phyloP scores from a whole-genome alignment of 2,797 vertebrate genomes.

The Hylomyscus alleni region DNA sequence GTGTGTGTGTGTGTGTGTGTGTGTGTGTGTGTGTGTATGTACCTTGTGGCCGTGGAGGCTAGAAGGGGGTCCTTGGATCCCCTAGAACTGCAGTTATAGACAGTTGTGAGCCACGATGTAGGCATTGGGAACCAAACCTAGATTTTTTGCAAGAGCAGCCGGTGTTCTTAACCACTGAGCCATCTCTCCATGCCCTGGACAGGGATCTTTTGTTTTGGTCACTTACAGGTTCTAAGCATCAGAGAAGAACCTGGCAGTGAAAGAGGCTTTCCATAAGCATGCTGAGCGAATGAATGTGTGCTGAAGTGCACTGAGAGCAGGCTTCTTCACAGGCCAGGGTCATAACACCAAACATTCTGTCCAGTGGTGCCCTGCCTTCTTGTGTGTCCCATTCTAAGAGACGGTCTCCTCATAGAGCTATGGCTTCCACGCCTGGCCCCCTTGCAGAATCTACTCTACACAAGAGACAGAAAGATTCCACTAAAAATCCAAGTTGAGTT shows the following conservation, averaged over 20 bases:
- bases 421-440: neutral
- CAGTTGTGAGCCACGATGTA: too few species aligned
- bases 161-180: neutral
- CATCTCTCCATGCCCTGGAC: neutral
- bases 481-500: neutral
- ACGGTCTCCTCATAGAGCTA: neutral
- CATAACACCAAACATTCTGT: neutral
- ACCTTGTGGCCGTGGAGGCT: neutral
- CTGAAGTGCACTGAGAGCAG: accelerated
- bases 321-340: neutral
- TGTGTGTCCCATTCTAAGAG: neutral
- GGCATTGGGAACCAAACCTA: neutral
- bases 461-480: neutral
- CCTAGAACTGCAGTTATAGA: neutral
- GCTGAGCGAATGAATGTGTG: neutral
- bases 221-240: neutral
- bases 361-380: too few species aligned
- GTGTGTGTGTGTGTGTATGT: neutral
- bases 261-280: neutral
- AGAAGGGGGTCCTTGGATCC: neutral
- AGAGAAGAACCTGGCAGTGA: neutral
- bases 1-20: neutral
- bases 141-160: neutral
- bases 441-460: neutral
- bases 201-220: neutral